Evolutionary conservation across 2,888 invertebrate genomes (phyloP).

Genomic region (Allophyes oxyacanthae): DNA sequence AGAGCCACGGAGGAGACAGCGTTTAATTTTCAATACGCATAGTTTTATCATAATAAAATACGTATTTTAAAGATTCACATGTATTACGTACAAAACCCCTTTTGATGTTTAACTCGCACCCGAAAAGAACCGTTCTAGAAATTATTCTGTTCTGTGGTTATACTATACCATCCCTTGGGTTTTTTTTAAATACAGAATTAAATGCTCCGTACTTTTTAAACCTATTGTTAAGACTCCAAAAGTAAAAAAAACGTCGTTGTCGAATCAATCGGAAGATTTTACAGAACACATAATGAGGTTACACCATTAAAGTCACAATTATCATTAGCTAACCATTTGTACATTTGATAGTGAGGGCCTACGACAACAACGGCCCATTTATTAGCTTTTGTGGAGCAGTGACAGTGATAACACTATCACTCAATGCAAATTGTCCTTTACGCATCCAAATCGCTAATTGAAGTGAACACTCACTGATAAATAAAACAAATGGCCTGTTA

Average conservation of each 20-base stretch:
- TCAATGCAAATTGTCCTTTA: slow-evolving; percentile 82
- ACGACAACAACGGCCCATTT: slow-evolving; percentile 70
- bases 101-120: too few relatives aligned
- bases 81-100: too few relatives aligned
- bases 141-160: too few relatives aligned
- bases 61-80: too few relatives aligned
- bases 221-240: not conserved
- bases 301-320: slow-evolving; percentile 40
- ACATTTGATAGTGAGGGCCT: slow-evolving; percentile 65
- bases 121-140: too few relatives aligned
- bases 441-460: slow-evolving; percentile 82
- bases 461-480: slow-evolving; percentile 56
- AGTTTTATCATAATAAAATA: too few relatives aligned
- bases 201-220: not conserved
- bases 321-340: slow-evolving; percentile 57
- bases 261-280: slow-evolving; percentile 10
- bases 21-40: too few relatives aligned
- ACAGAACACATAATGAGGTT: slow-evolving; percentile 24
- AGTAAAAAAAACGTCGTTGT: too few relatives aligned
- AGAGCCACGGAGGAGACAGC: too few relatives aligned
- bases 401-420: slow-evolving; percentile 76
- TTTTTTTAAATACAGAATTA: too few relatives aligned
- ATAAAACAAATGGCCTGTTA: slow-evolving; percentile 5
- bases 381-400: slow-evolving; percentile 72
- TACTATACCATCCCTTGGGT: too few relatives aligned